phyloP scores from a whole-genome alignment of 2,888 invertebrate genomes.

The Endomychus coccineus region DNA sequence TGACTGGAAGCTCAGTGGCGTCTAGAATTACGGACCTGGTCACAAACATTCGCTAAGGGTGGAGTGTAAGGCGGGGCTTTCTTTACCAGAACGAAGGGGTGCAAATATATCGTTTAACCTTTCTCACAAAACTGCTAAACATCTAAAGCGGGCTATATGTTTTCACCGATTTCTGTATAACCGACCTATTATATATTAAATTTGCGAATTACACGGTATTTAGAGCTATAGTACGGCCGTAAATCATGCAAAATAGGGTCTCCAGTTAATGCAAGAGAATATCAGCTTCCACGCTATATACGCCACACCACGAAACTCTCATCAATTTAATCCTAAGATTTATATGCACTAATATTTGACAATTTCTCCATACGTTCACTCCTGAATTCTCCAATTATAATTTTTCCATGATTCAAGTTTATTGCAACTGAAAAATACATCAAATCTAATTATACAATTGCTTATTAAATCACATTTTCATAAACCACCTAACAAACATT shows the following conservation, averaged over 20 bases:
- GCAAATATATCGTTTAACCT: conserved; percentile 35
- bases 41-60: conserved; percentile 33
- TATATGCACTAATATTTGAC: conserved; percentile 12
- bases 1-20: conserved; percentile 22
- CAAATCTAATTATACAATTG: too few relatives aligned
- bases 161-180: conserved; percentile 41
- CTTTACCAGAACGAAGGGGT: conserved; percentile 32
- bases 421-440: too few relatives aligned
- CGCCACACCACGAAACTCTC: conserved; percentile 25
- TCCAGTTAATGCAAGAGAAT: conserved; percentile 41
- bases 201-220: conserved; percentile 72
- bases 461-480: too few relatives aligned
- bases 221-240: conserved; percentile 62
- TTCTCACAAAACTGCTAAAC: conserved; percentile 21
- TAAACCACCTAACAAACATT: too few relatives aligned
- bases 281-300: conserved; percentile 42
- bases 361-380: conserved; percentile 10
- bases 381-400: too few relatives aligned
- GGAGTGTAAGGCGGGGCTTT: conserved; percentile 27
- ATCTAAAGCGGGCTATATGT: conserved; percentile 36
- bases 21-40: conserved; percentile 29
- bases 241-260: conserved; percentile 45
- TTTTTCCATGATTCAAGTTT: too few relatives aligned
- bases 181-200: conserved; percentile 58
- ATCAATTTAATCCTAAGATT: conserved; percentile 26